Percentiles rank a stretch among this genome's conserved stretches.
Evolutionary conservation across 2,797 vertebrate species (phyloP).

Genomic region (Columba guinea): DNA sequence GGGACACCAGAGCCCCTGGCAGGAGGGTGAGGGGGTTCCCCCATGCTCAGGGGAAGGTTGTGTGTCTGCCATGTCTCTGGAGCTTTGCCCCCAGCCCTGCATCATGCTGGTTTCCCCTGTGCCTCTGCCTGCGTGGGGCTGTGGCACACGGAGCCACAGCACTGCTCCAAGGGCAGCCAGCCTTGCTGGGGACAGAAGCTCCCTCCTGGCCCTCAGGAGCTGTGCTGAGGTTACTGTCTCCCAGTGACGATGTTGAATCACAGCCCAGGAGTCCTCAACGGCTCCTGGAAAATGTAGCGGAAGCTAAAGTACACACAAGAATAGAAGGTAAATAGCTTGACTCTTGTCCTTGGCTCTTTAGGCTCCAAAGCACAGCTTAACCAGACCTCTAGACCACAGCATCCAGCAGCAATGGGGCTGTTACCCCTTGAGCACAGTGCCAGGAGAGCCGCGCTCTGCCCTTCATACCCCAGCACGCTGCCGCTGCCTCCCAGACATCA

Average conservation of each 20-base stretch:
- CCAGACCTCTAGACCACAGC: not conserved
- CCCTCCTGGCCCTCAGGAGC: not conserved
- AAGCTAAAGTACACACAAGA: not conserved
- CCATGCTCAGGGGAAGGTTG: not conserved
- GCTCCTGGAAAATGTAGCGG: not conserved
- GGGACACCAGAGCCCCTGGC: not conserved
- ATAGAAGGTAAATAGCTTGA: not conserved
- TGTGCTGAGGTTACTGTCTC: not conserved
- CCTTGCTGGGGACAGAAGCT: not conserved
- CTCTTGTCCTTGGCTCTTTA: not conserved
- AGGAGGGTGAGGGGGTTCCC: not conserved
- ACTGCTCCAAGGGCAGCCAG: no score
- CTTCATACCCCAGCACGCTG: accelerated
- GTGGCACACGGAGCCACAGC: accelerated
- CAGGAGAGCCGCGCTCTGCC: not conserved
- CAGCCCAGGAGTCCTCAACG: not conserved
- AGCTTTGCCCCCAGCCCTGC: not conserved
- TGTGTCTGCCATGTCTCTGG: not conserved
- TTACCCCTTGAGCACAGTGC: not conserved
- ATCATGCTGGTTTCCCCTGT: not conserved
- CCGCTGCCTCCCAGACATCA: not conserved
- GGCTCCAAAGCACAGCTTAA: not conserved
- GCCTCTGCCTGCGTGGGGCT: not conserved
- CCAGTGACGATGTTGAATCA: not conserved
- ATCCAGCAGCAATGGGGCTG: not conserved